Evolutionary conservation across 2,113 vertebrate genomes (phyloP), one percentile per base, ranked within the genome.

Genomic region (Mastomys coucha): DNA sequence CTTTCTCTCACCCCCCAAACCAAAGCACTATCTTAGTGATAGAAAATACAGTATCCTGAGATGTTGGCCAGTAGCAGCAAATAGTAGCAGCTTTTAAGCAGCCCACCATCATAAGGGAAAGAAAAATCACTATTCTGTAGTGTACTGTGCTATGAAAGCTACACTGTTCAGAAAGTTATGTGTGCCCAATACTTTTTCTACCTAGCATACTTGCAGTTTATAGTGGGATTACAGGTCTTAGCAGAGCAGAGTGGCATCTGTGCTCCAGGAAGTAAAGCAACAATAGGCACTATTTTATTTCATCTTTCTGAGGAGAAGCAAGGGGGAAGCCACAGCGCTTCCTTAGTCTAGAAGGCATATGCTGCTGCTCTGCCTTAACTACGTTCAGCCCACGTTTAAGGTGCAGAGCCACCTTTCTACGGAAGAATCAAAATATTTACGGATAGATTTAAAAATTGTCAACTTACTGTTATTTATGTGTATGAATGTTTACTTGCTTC

Each of bases 201-300:
- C 42, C 49, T 67, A 82, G 31, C 19, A 20, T 49, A 67, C 24
- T 45, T 86, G 19, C 28, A 33, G 3, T 16, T 51, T 69, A 45
- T 20, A 9, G 28, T 36, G 51, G 80, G 36, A 26, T 58, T 26
- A 39, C 20, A 33, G 39, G 60, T 22, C 14, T 39, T 45, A 19
- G 9, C 5, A 1, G 20, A 39, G 53, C 0, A 1, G 20, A 65
- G 26, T 9, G 5, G 3, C 12, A 26, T 70, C 63, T 42, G 16
- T 36, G 6, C 16, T 5, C 53, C n/a, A 2, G 20, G 72, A 76
- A 16, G n/a, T 67, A 72, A n/a, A 94, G 56, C 56, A 19, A 7
- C 45, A 31, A 45, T 0, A 49, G 80, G n/a, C 24, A n/a, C 6
- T 13, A 19, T 36, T 28, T 56, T 17, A 24, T 39, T 28, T 70